Percentiles rank a stretch among this genome's conserved stretches.
These are phyloP conservation scores for Agrochola circellaris DNA, from an alignment of 2,888 invertebrate genomes.

Conservation along the genomic window DNA sequence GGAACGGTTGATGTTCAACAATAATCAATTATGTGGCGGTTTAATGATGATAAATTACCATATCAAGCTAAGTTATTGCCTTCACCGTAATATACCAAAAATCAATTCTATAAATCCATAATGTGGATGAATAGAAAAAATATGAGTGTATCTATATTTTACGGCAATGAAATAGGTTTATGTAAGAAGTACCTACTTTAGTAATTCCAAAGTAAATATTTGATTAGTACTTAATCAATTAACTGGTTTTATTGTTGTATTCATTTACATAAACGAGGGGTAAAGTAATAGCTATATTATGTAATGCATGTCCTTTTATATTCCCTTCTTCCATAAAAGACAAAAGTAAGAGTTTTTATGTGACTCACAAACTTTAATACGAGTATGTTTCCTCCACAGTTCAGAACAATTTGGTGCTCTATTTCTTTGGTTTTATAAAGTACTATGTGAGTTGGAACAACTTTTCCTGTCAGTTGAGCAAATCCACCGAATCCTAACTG, in stretches of 20 bases:
- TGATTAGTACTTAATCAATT: conserved; percentile 26
- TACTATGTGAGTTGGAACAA: conserved; percentile 58
- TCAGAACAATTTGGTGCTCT: conserved; percentile 35
- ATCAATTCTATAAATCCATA: conserved; percentile 20
- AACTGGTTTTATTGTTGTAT: not conserved
- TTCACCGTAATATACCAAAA: conserved; percentile 25
- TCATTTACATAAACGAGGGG: not conserved
- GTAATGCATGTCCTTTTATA: conserved; percentile 18
- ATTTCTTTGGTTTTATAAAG: conserved; percentile 57
- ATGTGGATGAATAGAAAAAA: conserved; percentile 24
- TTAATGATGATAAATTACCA: conserved; percentile 60
- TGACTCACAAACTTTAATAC: conserved; percentile 42
- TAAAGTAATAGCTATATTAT: conserved; percentile 23
- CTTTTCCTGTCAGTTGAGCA: conserved; percentile 69
- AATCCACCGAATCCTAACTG: conserved; percentile 71
- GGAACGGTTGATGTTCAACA: conserved; percentile 45
- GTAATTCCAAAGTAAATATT: conserved; percentile 12
- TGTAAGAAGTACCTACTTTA: not conserved
- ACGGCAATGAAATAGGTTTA: not conserved
- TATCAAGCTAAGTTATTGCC: conserved; percentile 49
- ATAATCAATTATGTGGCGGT: conserved; percentile 53
- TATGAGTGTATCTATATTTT: not conserved
- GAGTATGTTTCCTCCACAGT: conserved; percentile 26
- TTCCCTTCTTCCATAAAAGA: conserved; percentile 13
- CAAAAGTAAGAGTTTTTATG: conserved; percentile 33